Evolutionary conservation across 1,140 invertebrate genomes (phyloP).

Genomic region (Drosophila rhopaloa): DNA sequence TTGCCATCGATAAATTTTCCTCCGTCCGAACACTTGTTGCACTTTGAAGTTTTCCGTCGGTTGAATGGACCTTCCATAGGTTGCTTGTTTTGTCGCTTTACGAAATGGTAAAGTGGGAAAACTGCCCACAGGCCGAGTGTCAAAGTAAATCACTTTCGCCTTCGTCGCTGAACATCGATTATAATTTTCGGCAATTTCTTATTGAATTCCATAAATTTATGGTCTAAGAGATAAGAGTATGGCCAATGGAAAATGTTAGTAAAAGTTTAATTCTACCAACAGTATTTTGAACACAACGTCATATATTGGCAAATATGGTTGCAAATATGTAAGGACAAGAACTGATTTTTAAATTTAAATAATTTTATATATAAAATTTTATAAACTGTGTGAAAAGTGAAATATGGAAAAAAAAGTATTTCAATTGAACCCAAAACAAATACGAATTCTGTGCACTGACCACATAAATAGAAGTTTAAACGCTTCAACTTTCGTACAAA

Average conservation of each 20-base stretch:
- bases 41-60: constrained; percentile 31
- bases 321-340: too few species aligned
- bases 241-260: too few species aligned
- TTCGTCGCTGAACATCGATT: constrained; percentile 46
- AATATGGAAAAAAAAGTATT: too few species aligned
- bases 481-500: too few species aligned
- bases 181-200: constrained; percentile 34
- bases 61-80: constrained; percentile 21
- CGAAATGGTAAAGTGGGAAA: neutral
- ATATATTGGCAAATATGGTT: too few species aligned
- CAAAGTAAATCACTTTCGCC: constrained; percentile 60
- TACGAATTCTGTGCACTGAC: too few species aligned
- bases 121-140: constrained; percentile 30
- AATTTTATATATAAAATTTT: too few species aligned
- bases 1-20: constrained; percentile 72
- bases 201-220: constrained; percentile 27
- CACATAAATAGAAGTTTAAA: too few species aligned
- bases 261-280: too few species aligned
- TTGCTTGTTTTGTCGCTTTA: neutral
- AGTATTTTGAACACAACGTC: too few species aligned
- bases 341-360: too few species aligned
- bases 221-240: neutral
- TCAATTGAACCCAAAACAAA: neutral
- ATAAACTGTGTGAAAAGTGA: too few species aligned
- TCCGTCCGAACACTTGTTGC: constrained; percentile 73